These are phyloP conservation scores for Tolypeutes matacus DNA, from an alignment of 2,797 vertebrate species.

Conservation along the genomic window DNA sequence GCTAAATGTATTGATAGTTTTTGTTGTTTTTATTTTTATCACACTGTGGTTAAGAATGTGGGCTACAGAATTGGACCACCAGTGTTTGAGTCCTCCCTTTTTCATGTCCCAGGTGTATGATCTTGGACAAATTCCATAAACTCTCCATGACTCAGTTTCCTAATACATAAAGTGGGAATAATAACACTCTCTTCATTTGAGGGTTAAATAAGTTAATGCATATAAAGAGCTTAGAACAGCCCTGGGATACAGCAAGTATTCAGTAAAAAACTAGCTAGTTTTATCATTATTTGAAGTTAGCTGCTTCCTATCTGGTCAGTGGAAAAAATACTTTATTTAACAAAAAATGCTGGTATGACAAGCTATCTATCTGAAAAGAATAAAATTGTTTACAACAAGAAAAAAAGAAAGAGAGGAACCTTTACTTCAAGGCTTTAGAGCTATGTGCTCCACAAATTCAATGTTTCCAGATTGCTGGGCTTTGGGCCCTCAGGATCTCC, in stretches of 20 bases:
- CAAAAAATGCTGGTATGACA: neutral
- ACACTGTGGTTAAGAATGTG: neutral
- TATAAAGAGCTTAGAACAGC: neutral
- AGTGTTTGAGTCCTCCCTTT: neutral
- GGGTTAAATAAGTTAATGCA: neutral
- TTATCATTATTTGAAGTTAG: conserved; percentile 10
- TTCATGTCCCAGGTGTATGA: neutral
- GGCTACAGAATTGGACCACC: neutral
- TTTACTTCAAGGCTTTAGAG: neutral
- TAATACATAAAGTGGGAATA: neutral
- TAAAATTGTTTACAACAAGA: neutral
- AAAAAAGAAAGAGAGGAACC: neutral
- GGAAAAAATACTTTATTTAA: neutral
- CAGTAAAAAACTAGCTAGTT: neutral
- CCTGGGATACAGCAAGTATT: neutral
- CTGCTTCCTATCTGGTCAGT: neutral
- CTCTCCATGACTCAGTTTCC: neutral
- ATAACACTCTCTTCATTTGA: neutral
- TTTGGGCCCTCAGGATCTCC: neutral
- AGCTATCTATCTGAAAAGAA: neutral
- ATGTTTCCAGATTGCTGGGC: neutral
- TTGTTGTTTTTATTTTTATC: conserved; percentile 11
- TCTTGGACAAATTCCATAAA: neutral
- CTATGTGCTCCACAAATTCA: neutral
- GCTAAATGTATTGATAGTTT: neutral